Base-by-base conservation (phyloP, 2,888 invertebrate species). In the Andrena bicolor region DNA sequence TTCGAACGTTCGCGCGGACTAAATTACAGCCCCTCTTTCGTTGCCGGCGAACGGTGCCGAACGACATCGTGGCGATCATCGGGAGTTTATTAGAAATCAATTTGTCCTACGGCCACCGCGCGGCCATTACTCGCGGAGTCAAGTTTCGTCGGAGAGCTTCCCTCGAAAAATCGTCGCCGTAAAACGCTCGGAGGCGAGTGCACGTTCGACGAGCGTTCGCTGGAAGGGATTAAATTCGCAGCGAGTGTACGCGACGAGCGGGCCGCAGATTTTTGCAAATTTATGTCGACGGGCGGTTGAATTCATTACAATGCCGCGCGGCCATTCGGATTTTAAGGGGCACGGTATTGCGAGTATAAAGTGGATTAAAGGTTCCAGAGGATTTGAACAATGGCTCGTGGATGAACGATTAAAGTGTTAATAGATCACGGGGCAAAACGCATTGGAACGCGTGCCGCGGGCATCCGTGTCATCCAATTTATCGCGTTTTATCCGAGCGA, bases 341-440 rank as follows among this genome's bases (percentile, higher is more conserved):
- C 53, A 23, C 30, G 26, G n/a, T 41, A 28, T 26, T 16, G 5
- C 16, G 23, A 41, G 51, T 51, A 56, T 30, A 32, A 53, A 35
- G 56, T 10, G 26, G 28, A 69, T 64, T 30, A 69, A 48, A 26
- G 68, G 53, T 30, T 48, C 30, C 7, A 48, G 3, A 5, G 26
- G 16, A 51, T 71, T 51, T 35, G n/a, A 10, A n/a, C 26, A 26
- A 64, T 28, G n/a, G 48, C 35, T 6, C 3, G n/a, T 26, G n/a
- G 35, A 8, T 6, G 23, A 13, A 30, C 49, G 30, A 70, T 63
- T 16, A 28, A 53, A 51, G 4, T 26, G 28, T 32, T 64, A 32
- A 56, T 58, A 41, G 30, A 56, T 76, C 64, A 7, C 23, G 26
- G n/a, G 72, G 60, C 56, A 5, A 60, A 58, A 35, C 48, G 53